These are phyloP conservation scores for Achroia grisella DNA, from an alignment of 1,140 invertebrate species.

Conservation along the genomic window DNA sequence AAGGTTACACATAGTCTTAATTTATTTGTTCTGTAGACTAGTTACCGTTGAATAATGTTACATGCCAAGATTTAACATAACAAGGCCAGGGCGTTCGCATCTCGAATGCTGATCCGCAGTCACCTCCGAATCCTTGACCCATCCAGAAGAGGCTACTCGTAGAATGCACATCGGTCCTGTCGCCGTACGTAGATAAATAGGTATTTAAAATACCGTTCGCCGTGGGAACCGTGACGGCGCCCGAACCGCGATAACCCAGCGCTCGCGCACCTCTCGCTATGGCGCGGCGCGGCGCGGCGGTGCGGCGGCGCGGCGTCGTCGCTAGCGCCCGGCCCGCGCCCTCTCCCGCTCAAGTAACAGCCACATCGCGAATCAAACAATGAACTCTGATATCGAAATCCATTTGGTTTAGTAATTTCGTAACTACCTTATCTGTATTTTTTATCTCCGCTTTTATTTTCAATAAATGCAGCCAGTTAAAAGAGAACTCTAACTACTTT, in stretches of 20 bases:
- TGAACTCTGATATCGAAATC: slow-evolving; percentile 64
- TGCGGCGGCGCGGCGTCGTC: slow-evolving; percentile 6
- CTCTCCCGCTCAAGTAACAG: slow-evolving; percentile 5
- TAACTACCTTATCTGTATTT: slow-evolving; percentile 57
- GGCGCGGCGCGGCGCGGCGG: slow-evolving; percentile 4
- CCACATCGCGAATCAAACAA: slow-evolving; percentile 59
- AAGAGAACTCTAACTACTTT: slow-evolving; percentile 36
- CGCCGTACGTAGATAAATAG: slow-evolving; percentile 66
- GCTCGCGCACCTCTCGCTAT: slow-evolving; percentile 15
- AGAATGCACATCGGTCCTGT: slow-evolving; percentile 64
- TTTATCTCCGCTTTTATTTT: slow-evolving; percentile 66
- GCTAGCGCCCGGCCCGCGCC: slow-evolving; percentile 13
- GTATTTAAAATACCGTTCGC: slow-evolving; percentile 66
- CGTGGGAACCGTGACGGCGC: slow-evolving; percentile 67
- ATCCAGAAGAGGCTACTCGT: slow-evolving; percentile 70
- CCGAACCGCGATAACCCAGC: slow-evolving; percentile 50
- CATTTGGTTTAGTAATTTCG: slow-evolving; percentile 66
- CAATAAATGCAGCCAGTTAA: slow-evolving; percentile 38
- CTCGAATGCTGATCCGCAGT: slow-evolving; percentile 53
- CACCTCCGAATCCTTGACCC: slow-evolving; percentile 68
- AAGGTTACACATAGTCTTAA: neutral
- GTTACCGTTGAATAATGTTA: slow-evolving; percentile 41
- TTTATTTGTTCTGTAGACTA: slow-evolving; percentile 6
- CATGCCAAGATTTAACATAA: slow-evolving; percentile 34
- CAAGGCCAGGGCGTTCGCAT: slow-evolving; percentile 53